A percentile compares a stretch with the other conserved stretches of the same genome.
Evolutionary conservation across 92 coral and sea anemone genomes (phyloP).

Genomic region (Palythoa caribaeorum): DNA sequence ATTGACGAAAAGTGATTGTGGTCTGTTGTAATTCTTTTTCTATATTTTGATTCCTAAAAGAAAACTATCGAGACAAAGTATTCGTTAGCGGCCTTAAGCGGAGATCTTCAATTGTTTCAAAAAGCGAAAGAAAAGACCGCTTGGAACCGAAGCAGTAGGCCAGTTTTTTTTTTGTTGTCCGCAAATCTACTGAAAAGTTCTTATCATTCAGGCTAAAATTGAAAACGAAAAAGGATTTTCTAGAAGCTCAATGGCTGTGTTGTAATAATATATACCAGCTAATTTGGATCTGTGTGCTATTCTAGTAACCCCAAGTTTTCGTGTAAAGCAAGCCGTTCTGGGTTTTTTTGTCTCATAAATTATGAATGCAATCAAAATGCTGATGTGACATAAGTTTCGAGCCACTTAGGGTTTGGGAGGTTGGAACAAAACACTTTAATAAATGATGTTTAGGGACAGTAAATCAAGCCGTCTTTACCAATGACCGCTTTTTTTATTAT

Average conservation of each 20-base stretch:
- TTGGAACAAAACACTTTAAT: constrained; percentile 29
- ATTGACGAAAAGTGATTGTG: constrained; percentile 24
- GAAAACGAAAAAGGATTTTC: constrained; percentile 4
- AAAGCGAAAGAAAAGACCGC: constrained; percentile 12
- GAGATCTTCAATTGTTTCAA: constrained; percentile 36
- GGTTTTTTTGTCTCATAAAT: constrained; percentile 36
- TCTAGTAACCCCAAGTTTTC: neutral
- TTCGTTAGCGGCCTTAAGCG: constrained; percentile 15
- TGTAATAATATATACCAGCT: neutral
- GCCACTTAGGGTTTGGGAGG: constrained; percentile 17
- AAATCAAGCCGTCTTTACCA: constrained; percentile 29
- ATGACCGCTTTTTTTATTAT: constrained; percentile 35
- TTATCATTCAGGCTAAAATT: neutral
- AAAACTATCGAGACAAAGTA: constrained; percentile 31
- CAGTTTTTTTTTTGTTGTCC: neutral
- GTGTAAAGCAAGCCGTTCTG: constrained; percentile 20
- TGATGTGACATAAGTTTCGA: neutral
- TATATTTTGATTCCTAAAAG: constrained; percentile 52
- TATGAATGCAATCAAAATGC: constrained; percentile 39
- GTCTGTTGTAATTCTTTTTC: constrained; percentile 41
- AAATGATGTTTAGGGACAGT: constrained; percentile 42
- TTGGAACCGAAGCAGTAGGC: constrained; percentile 9
- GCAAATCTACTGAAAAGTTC: neutral
- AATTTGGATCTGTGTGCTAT: constrained; percentile 1
- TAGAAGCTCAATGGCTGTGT: neutral